Evolutionary conservation across 2,888 invertebrate genomes (phyloP).

Genomic region (Phrixothrix hirtus): DNA sequence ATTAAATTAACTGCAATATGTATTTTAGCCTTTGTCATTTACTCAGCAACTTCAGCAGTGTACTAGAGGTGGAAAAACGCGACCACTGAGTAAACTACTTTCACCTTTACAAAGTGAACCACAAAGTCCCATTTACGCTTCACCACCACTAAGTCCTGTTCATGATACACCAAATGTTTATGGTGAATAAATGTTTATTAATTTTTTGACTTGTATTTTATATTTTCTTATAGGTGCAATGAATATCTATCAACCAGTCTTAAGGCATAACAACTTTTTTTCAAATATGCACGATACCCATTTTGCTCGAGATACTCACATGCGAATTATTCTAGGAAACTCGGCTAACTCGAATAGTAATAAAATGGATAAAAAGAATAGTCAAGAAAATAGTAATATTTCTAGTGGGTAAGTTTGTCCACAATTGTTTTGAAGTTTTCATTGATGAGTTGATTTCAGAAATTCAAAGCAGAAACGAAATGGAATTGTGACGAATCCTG

Average conservation of each 20-base stretch:
- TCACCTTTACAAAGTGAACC: slow-evolving; percentile 68
- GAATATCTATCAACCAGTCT: slow-evolving; percentile 56
- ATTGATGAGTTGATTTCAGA: slow-evolving; percentile 31
- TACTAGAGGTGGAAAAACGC: slow-evolving; percentile 68
- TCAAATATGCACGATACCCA: slow-evolving; percentile 71
- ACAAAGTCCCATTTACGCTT: slow-evolving; percentile 71
- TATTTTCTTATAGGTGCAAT: slow-evolving; percentile 43
- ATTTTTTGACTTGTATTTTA: slow-evolving; percentile 3
- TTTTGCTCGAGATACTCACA: slow-evolving; percentile 88
- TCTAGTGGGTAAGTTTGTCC: slow-evolving; percentile 12
- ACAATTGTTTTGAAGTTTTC: background rate
- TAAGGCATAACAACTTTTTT: slow-evolving; percentile 54
- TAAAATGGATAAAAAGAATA: slow-evolving; percentile 46
- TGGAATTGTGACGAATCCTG: slow-evolving; percentile 85
- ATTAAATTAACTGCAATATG: background rate
- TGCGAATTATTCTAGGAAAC: slow-evolving; percentile 77
- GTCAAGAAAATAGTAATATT: slow-evolving; percentile 26
- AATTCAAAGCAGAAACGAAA: slow-evolving; percentile 72
- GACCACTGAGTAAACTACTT: slow-evolving; percentile 66
- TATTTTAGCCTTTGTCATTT: slow-evolving; percentile 76
- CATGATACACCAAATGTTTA: slow-evolving; percentile 54
- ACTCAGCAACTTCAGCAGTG: slow-evolving; percentile 91
- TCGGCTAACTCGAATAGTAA: slow-evolving; percentile 43
- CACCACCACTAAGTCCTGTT: slow-evolving; percentile 66
- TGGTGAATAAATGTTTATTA: slow-evolving; percentile 40